phyloP scores from a whole-genome alignment of 2,113 vertebrate species.

The Enhydra lutris region DNA sequence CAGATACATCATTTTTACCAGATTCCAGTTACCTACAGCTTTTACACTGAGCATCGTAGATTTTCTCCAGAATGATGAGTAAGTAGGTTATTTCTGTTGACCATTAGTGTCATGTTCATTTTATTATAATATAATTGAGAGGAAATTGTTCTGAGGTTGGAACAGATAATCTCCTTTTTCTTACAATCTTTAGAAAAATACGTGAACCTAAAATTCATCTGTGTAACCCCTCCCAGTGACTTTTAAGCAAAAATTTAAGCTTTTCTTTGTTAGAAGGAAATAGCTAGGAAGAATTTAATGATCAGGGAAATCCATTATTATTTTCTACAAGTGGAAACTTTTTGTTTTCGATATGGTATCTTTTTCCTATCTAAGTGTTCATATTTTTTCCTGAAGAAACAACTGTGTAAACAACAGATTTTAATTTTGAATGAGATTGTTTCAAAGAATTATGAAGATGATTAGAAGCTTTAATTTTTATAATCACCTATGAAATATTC shows the following conservation, averaged over 20 bases:
- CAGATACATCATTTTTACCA: not conserved
- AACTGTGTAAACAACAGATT: slow-evolving; percentile 18
- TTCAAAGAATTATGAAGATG: slow-evolving; percentile 1
- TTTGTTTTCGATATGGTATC: not conserved
- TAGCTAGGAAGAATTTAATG: not conserved
- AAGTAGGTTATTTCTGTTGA: not conserved
- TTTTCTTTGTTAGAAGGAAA: not conserved
- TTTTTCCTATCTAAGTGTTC: not conserved
- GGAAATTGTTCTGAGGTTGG: not conserved
- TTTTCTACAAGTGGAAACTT: not conserved
- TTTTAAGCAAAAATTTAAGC: not conserved
- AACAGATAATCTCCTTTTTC: not conserved
- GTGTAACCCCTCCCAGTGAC: not conserved
- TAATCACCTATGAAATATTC: not conserved
- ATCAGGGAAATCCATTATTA: not conserved
- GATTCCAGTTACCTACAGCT: not conserved
- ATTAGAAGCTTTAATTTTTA: slow-evolving; percentile 8
- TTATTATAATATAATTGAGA: not conserved
- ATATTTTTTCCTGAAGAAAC: slow-evolving; percentile 44
- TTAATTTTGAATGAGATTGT: not conserved
- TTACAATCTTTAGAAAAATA: not conserved
- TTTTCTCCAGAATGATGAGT: not conserved
- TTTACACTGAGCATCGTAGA: not conserved
- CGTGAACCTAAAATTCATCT: not conserved
- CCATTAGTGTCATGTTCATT: not conserved